These are phyloP conservation scores for Lepidostoma basale DNA, from an alignment of 1,140 invertebrate genomes.

Conservation along the genomic window DNA sequence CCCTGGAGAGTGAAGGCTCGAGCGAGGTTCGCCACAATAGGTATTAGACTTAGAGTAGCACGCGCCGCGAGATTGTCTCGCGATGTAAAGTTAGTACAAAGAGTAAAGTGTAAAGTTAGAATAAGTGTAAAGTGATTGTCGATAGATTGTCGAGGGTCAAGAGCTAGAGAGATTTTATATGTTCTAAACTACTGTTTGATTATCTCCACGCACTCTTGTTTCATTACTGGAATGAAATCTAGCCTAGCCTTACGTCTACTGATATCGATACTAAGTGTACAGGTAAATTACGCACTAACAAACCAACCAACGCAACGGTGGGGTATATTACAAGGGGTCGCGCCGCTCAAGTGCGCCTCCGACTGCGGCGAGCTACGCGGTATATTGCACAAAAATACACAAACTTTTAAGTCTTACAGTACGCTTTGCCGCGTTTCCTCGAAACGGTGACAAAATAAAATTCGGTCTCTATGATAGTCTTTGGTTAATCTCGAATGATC, in stretches of 20 bases:
- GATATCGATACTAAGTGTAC: conserved; percentile 6
- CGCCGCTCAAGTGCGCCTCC: not conserved
- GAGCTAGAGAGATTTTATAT: conserved; percentile 44
- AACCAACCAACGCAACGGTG: conserved; percentile 1
- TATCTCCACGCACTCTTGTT: conserved; percentile 48
- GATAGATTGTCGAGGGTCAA: conserved; percentile 43
- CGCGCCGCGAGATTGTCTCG: conserved; percentile 38
- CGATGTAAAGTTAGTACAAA: conserved; percentile 22
- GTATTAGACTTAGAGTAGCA: conserved; percentile 34
- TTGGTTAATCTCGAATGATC: conserved; percentile 28
- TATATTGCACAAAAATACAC: conserved; percentile 43
- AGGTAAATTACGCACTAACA: not conserved
- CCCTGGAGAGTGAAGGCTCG: conserved; percentile 15
- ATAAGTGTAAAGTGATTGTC: conserved; percentile 46
- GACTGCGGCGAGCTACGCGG: not conserved
- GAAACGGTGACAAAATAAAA: conserved; percentile 37
- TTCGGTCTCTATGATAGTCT: conserved; percentile 41
- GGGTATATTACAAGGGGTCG: not conserved
- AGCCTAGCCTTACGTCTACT: conserved; percentile 32
- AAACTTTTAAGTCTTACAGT: conserved; percentile 22
- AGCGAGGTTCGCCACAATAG: not conserved
- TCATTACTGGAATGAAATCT: conserved; percentile 44
- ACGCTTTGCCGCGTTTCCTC: conserved; percentile 19
- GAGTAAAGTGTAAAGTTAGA: conserved; percentile 37
- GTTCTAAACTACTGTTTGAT: conserved; percentile 45